phyloP scores from a whole-genome alignment of 2,797 vertebrate species.

The Meriones psammophilus region DNA sequence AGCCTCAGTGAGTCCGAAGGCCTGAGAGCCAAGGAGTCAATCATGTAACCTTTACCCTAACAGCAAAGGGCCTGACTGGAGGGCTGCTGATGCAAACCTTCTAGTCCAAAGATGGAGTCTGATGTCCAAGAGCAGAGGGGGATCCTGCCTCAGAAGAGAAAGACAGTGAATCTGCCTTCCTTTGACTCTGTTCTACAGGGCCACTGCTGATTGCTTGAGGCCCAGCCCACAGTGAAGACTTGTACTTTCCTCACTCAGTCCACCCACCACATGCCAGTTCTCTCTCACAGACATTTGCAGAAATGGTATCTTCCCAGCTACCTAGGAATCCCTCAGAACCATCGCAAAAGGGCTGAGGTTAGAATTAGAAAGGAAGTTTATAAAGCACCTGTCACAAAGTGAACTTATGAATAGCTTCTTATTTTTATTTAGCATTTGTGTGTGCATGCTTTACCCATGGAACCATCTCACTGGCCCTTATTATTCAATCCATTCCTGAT shows the following conservation, averaged over 20 bases:
- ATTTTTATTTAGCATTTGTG: background rate
- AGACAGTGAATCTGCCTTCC: background rate
- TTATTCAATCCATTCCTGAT: background rate
- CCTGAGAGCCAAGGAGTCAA: background rate
- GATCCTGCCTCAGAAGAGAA: background rate
- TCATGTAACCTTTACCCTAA: background rate
- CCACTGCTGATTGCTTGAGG: background rate
- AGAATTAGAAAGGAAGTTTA: slow-evolving; percentile 59
- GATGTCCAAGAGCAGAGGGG: background rate
- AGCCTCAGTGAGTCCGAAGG: background rate
- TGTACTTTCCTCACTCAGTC: background rate
- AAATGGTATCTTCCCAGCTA: background rate
- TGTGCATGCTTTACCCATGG: background rate
- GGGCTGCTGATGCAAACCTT: background rate
- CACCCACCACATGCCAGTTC: background rate
- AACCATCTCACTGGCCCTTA: background rate
- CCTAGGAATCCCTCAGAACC: background rate
- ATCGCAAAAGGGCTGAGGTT: slow-evolving; percentile 12
- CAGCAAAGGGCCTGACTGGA: background rate
- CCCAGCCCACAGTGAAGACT: background rate
- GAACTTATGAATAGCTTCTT: background rate
- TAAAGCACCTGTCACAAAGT: slow-evolving; percentile 54
- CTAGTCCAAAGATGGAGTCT: background rate
- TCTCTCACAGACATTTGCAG: background rate
- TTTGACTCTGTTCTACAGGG: background rate